These are phyloP conservation scores for Passerina amoena DNA, from an alignment of 2,113 vertebrate genomes.

Conservation along the genomic window DNA sequence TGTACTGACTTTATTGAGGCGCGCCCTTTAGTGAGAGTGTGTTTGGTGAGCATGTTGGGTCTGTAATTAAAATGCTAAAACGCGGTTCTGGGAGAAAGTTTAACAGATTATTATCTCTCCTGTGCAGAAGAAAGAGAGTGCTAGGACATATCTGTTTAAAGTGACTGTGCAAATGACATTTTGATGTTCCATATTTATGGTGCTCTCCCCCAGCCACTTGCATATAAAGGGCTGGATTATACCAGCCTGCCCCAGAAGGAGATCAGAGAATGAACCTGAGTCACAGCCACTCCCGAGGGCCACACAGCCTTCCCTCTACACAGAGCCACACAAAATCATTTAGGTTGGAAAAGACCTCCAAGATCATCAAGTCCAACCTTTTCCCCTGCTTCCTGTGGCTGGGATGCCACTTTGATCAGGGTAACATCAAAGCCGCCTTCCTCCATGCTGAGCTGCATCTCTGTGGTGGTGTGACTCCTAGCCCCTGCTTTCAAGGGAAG, in stretches of 20 bases:
- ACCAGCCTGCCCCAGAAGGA: neutral
- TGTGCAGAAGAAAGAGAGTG: neutral
- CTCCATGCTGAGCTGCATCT: neutral
- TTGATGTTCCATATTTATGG: conserved; percentile 43
- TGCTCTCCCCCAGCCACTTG: neutral
- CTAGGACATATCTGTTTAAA: neutral
- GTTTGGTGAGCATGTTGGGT: conserved; percentile 49
- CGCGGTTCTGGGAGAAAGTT: conserved; percentile 55
- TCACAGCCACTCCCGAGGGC: neutral
- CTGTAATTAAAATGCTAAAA: conserved; percentile 72
- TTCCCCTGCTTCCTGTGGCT: fast-evolving
- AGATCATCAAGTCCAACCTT: neutral
- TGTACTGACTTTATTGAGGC: conserved; percentile 45
- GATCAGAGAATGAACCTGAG: neutral
- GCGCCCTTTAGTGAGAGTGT: conserved; percentile 35
- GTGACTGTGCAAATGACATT: conserved; percentile 36
- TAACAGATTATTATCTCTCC: conserved; percentile 60
- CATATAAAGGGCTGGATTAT: conserved; percentile 31
- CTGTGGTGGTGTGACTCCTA: fast-evolving
- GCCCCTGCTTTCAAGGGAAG: neutral
- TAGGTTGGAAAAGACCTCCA: neutral
- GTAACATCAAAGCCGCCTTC: neutral
- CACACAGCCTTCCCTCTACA: neutral
- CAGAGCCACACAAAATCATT: neutral
- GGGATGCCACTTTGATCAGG: neutral